Percentiles rank a stretch among this genome's conserved stretches.
These are phyloP conservation scores for Muntiacus reevesi DNA, from an alignment of 2,113 vertebrate species.

Conservation along the genomic window DNA sequence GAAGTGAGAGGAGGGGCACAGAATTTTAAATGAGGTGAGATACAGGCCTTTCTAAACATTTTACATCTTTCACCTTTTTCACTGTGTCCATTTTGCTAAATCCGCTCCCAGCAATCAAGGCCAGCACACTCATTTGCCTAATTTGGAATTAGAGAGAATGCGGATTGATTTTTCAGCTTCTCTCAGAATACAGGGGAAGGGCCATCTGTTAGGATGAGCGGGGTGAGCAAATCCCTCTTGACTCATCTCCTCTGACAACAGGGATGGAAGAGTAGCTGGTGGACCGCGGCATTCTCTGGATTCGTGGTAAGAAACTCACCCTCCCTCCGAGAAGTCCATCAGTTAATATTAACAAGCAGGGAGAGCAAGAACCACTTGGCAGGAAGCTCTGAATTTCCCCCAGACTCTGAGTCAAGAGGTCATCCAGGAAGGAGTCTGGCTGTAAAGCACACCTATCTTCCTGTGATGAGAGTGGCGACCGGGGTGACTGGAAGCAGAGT, in stretches of 20 bases:
- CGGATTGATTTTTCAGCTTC: constrained; percentile 64
- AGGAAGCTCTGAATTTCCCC: constrained; percentile 59
- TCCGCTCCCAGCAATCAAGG: background rate
- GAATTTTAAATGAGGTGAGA: background rate
- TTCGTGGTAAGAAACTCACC: constrained; percentile 34
- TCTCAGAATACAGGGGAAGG: constrained; percentile 54
- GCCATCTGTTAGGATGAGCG: constrained; percentile 77
- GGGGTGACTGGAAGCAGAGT: constrained; percentile 49
- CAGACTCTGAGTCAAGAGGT: constrained; percentile 63
- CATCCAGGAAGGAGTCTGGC: constrained; percentile 49
- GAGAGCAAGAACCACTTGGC: constrained; percentile 71
- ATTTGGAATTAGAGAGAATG: constrained; percentile 51
- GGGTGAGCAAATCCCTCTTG: constrained; percentile 63
- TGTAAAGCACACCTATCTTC: constrained; percentile 68
- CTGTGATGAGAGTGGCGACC: constrained; percentile 67
- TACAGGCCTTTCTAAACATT: background rate
- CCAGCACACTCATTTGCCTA: constrained; percentile 12
- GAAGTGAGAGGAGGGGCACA: background rate
- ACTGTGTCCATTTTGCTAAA: background rate
- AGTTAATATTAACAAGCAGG: constrained; percentile 69
- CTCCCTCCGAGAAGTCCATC: constrained; percentile 69
- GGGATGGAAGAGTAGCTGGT: constrained; percentile 25
- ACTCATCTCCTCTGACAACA: constrained; percentile 65
- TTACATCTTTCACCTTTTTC: background rate
- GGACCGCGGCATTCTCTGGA: background rate